Evolutionary conservation across 1,140 invertebrate species (phyloP).

Genomic region (Leptopilina clavipes): DNA sequence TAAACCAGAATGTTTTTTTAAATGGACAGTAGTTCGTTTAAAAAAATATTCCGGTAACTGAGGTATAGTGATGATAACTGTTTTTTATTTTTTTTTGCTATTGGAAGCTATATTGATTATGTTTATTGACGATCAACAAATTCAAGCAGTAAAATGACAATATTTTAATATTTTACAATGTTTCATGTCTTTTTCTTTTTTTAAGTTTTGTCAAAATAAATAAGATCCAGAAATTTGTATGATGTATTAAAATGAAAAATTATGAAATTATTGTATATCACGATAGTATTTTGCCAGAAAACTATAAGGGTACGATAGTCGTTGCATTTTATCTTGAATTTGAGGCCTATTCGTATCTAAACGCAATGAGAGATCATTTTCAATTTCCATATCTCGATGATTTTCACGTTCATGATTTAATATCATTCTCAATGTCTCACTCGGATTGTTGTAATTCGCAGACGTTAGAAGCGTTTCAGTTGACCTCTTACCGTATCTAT

Average conservation of each 20-base stretch:
- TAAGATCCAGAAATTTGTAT: neutral
- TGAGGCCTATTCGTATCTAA: neutral
- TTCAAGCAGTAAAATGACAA: neutral
- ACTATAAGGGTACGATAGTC: conserved; percentile 36
- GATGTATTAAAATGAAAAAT: neutral
- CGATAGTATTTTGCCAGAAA: conserved; percentile 49
- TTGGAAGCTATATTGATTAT: neutral
- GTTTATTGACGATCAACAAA: neutral
- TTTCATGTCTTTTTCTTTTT: neutral
- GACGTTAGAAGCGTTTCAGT: conserved; percentile 15
- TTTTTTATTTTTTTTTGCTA: neutral
- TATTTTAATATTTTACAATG: neutral
- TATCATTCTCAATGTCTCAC: conserved; percentile 47
- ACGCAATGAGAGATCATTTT: conserved; percentile 1
- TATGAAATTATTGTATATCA: conserved; percentile 47
- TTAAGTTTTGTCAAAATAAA: neutral
- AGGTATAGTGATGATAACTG: neutral
- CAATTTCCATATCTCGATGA: conserved; percentile 39
- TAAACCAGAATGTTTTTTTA: too few relatives aligned
- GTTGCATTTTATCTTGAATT: conserved; percentile 7
- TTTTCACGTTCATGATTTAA: conserved; percentile 39
- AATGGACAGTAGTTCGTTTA: too few relatives aligned
- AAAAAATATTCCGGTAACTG: too few relatives aligned
- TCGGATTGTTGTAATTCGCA: conserved; percentile 11
- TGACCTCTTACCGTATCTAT: conserved; percentile 58